phyloP scores from a whole-genome alignment of 2,797 vertebrate genomes.

The Danio tinwini region DNA sequence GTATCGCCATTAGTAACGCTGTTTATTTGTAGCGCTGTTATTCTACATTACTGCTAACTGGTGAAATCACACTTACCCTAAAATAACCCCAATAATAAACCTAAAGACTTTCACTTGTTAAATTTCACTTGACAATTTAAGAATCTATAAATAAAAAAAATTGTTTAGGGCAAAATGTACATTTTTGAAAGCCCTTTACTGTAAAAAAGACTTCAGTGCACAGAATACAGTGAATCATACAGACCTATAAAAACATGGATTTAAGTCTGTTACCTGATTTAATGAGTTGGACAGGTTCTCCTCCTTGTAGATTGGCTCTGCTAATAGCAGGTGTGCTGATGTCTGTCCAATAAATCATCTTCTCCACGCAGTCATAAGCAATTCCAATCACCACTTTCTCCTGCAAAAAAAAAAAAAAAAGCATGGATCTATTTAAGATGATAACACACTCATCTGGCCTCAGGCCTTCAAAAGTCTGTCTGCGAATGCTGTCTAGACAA shows the following conservation, averaged over 20 bases:
- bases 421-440: neutral
- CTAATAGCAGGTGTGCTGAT: conserved; percentile 89
- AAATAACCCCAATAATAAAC: too few species aligned
- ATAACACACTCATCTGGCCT: neutral
- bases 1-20: too few species aligned
- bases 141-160: too few species aligned
- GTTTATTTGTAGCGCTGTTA: too few species aligned
- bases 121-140: too few species aligned
- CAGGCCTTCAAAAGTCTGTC: neutral
- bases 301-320: conserved; percentile 82
- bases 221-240: neutral
- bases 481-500: conserved; percentile 16
- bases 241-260: too few species aligned
- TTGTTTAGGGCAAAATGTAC: too few species aligned
- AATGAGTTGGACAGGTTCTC: conserved; percentile 80
- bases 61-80: too few species aligned
- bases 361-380: conserved; percentile 89
- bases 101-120: too few species aligned
- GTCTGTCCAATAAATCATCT: conserved; percentile 93
- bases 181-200: too few species aligned
- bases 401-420: conserved; percentile 22
- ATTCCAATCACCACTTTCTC: conserved; percentile 85
- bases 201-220: too few species aligned
- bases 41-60: too few species aligned
- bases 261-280: conserved; percentile 79